Evolutionary conservation across 2,888 invertebrate species (phyloP).

Genomic region (Sepioteuthis lessoniana): DNA sequence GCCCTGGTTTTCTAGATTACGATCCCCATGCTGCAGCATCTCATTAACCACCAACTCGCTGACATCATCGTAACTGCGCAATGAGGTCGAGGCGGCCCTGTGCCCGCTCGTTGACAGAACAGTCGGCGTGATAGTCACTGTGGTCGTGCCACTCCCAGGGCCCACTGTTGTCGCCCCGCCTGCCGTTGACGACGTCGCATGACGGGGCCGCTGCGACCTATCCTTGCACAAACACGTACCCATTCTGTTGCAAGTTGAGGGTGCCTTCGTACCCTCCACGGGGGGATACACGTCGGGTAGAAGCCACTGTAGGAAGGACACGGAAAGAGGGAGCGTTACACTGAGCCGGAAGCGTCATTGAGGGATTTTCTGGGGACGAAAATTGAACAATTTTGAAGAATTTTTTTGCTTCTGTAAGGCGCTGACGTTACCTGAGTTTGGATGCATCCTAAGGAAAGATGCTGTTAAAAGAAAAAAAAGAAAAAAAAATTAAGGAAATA

Average conservation of each 20-base stretch:
- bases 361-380: slow-evolving; percentile 38
- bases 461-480: background rate
- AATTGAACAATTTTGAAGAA: slow-evolving; percentile 11
- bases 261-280: background rate
- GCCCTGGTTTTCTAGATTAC: slow-evolving; percentile 38
- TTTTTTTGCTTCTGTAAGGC: background rate
- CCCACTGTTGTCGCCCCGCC: background rate
- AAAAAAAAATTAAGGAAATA: background rate
- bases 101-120: background rate
- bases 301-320: background rate
- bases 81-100: background rate
- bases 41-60: slow-evolving; percentile 42
- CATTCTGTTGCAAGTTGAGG: slow-evolving; percentile 77
- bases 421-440: background rate
- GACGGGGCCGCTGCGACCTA: slow-evolving; percentile 65
- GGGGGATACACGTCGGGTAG: background rate
- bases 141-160: background rate
- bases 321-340: slow-evolving; percentile 36
- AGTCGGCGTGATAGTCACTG: background rate
- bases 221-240: slow-evolving; percentile 86
- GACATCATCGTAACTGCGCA: slow-evolving; percentile 41
- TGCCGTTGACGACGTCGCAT: background rate
- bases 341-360: slow-evolving; percentile 40
- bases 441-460: background rate
- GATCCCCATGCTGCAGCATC: slow-evolving; percentile 35